Percentiles rank a stretch among this genome's conserved stretches.
Conservation (phyloP, 1,140 invertebrate genomes). For the Temnothorax curvispinosus region DNA sequence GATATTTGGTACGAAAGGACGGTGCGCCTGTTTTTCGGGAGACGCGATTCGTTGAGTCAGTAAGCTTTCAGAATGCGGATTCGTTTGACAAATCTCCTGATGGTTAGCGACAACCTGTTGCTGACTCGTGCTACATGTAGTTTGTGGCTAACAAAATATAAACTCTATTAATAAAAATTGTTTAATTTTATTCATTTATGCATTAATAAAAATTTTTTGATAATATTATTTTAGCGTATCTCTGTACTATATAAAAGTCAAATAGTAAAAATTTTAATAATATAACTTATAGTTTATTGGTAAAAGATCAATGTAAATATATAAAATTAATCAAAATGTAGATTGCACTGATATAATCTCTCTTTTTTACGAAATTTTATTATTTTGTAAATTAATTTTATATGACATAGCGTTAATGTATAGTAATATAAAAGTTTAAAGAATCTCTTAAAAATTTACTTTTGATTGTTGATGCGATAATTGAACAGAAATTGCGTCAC, state of each 20-base stretch:
- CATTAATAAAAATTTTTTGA: not conserved
- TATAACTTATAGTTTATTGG: not conserved
- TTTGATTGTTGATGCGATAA: constrained; percentile 32
- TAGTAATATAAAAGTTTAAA: not conserved
- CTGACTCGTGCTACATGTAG: not conserved
- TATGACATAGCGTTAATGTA: not conserved
- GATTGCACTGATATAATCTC: too few species aligned
- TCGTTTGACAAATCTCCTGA: constrained; percentile 31
- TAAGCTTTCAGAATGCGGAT: constrained; percentile 29
- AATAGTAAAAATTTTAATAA: not conserved
- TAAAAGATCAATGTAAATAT: not conserved
- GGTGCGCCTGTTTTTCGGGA: constrained; percentile 57
- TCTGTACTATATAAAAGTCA: not conserved
- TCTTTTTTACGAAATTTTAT: not conserved
- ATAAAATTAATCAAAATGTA: not conserved
- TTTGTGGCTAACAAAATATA: constrained; percentile 12
- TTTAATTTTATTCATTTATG: not conserved
- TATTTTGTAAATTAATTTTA: not conserved
- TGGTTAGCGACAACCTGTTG: constrained; percentile 54
- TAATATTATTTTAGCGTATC: not conserved
- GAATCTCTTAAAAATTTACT: not conserved
- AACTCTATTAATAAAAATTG: not conserved
- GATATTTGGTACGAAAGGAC: constrained; percentile 65
- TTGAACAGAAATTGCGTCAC: not conserved
- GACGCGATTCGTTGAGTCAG: constrained; percentile 33